phyloP scores from a whole-genome alignment of 2,888 invertebrate species.

The Tinea pellionella region DNA sequence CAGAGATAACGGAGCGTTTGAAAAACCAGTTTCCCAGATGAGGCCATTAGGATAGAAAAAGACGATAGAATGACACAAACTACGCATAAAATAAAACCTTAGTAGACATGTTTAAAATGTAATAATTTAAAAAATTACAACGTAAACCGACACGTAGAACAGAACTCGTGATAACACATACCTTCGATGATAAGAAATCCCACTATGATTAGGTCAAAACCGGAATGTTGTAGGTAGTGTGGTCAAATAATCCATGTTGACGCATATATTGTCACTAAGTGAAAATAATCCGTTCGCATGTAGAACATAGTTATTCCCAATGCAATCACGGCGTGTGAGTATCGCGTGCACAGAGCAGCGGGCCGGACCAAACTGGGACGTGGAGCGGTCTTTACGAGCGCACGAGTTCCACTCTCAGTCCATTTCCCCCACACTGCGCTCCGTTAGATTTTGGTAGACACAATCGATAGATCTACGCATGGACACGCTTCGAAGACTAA shows the following conservation, averaged over 20 bases:
- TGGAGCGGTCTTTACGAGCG: conserved; percentile 51
- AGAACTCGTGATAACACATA: not conserved
- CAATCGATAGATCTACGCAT: not conserved
- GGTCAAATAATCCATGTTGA: not conserved
- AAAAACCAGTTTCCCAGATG: conserved; percentile 28
- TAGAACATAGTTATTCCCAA: conserved; percentile 9
- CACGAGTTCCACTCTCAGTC: conserved; percentile 49
- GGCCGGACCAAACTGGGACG: conserved; percentile 66
- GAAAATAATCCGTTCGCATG: not conserved
- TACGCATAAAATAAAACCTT: not conserved
- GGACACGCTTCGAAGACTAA: not conserved
- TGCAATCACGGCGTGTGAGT: conserved; percentile 20
- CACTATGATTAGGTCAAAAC: not conserved
- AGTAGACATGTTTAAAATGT: not conserved
- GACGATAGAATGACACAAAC: not conserved
- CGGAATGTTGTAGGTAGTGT: not conserved
- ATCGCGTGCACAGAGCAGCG: conserved; percentile 61
- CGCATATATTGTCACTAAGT: not conserved
- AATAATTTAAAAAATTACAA: not conserved
- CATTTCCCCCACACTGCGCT: conserved; percentile 67
- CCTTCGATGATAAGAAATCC: not conserved
- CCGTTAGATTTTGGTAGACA: conserved; percentile 47
- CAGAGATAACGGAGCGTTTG: conserved; percentile 34
- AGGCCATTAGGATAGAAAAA: conserved; percentile 18
- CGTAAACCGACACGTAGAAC: not conserved